Conservation (phyloP, 23 tunicate species). For the Aplidium turbinatum region DNA sequence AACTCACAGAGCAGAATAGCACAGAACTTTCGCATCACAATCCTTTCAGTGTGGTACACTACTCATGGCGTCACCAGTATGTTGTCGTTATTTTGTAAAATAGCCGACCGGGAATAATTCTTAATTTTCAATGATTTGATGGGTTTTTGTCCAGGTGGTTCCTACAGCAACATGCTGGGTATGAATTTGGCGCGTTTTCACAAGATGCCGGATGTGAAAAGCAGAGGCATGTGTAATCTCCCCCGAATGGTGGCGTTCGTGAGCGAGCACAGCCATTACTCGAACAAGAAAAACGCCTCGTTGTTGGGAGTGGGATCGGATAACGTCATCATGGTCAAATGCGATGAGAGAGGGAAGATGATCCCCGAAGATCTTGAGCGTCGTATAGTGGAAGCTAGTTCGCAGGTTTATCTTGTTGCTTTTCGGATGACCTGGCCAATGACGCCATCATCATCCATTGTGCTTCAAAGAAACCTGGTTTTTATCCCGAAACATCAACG, state of each 20-base stretch:
- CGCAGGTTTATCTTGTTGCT: too few relatives aligned
- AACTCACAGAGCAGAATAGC: too few relatives aligned
- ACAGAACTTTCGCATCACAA: too few relatives aligned
- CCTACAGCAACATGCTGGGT: slow-evolving; percentile 85
- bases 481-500: too few relatives aligned
- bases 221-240: slow-evolving; percentile 50
- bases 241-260: slow-evolving; percentile 74
- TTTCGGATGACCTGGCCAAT: too few relatives aligned
- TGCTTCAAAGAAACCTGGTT: too few relatives aligned
- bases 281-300: slow-evolving; percentile 63
- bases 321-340: slow-evolving; percentile 49
- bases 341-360: slow-evolving; percentile 55
- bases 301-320: slow-evolving; percentile 71
- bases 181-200: slow-evolving; percentile 70
- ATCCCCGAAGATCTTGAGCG: slow-evolving; percentile 34
- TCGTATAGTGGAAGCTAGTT: slow-evolving; percentile 27
- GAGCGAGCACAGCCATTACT: slow-evolving; percentile 56
- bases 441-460: too few relatives aligned
- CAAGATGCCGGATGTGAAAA: slow-evolving; percentile 58
- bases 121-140: too few relatives aligned
- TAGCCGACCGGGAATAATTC: too few relatives aligned
- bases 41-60: too few relatives aligned
- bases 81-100: too few relatives aligned
- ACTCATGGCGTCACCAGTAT: too few relatives aligned
- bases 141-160: slow-evolving; percentile 72